Conservation (phyloP, 2,797 vertebrate species). For the Cercopithecus hamlyni region DNA sequence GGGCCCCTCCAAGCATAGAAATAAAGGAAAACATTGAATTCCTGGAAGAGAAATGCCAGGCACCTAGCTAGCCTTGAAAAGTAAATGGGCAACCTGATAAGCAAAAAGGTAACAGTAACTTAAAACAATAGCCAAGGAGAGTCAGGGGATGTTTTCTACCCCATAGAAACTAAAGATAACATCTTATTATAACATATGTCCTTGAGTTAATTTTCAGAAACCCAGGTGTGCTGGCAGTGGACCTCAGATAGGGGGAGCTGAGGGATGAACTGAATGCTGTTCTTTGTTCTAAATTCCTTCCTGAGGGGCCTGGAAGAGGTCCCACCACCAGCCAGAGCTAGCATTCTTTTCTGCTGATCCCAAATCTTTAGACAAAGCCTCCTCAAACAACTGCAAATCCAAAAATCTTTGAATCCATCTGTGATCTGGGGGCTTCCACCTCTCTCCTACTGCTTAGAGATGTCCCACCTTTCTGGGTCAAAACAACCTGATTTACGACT, state of each 20-base stretch:
- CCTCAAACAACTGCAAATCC: background rate
- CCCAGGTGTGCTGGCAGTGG: background rate
- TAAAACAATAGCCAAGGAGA: background rate
- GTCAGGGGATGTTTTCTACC: background rate
- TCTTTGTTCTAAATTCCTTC: background rate
- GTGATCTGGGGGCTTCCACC: background rate
- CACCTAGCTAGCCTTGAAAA: background rate
- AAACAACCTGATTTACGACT: background rate
- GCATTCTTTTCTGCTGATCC: background rate
- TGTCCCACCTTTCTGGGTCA: background rate
- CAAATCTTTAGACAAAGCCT: background rate
- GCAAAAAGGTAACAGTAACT: background rate
- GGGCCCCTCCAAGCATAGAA: background rate
- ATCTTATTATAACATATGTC: background rate
- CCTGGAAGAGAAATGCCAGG: background rate
- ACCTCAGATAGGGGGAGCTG: background rate
- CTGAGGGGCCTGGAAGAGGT: background rate
- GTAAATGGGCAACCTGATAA: background rate
- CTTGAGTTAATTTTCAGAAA: background rate
- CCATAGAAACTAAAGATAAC: background rate
- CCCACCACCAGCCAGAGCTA: background rate
- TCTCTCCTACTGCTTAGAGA: background rate
- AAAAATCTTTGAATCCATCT: background rate
- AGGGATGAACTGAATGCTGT: background rate
- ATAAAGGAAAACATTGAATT: background rate